Base-by-base conservation (phyloP, 2,888 invertebrate genomes). In the Cordilura impudica region DNA sequence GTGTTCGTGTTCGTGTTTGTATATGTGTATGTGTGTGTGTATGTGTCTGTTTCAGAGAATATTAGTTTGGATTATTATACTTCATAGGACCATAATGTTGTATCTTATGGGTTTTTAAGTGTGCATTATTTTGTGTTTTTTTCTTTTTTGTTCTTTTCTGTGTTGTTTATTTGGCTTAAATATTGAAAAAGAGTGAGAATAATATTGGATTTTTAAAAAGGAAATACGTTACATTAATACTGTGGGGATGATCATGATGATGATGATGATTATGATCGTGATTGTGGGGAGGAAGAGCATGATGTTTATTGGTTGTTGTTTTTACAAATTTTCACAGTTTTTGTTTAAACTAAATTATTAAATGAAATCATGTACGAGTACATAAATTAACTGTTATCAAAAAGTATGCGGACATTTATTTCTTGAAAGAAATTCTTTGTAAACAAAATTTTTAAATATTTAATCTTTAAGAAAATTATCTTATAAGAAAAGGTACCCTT, bases 21-120 rank as follows among this genome's bases (percentile, higher is more conserved):
- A 31, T 2, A 18, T 26, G 31, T n/a, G 47, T 21, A 39, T 31
- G 39, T 51, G 39, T 60, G 23, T 26, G 31, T n/a, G 47, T 21
- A 39, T 31, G 39, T 51, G 39, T 60, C n/a, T n/a, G 51, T 69
- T 58, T 58, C 21, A 23, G 60, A 66, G 39, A 60, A 60, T 66
- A 66, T 74, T 67, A 74, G 54, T 69, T 69, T 26, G 47, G 14
- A 7, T 63, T 14, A 26, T 72, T 73, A 31, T 69, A 43, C 54
- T 47, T 54, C 45, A 61, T 53, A 45, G 53, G 53, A 18, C 21
- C 60, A 16, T 29, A 21, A 43, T 63, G 31, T 56, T 35, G 35
- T 56, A 56, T 56, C 56, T 56, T 56, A 56, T 56, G 56, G 56
- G 56, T 56, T 56, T 56, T 56, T 56, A 56, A 56, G 56, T 56